Conservation (phyloP, 2,113 vertebrate species). For the Paralichthys olivaceus region DNA sequence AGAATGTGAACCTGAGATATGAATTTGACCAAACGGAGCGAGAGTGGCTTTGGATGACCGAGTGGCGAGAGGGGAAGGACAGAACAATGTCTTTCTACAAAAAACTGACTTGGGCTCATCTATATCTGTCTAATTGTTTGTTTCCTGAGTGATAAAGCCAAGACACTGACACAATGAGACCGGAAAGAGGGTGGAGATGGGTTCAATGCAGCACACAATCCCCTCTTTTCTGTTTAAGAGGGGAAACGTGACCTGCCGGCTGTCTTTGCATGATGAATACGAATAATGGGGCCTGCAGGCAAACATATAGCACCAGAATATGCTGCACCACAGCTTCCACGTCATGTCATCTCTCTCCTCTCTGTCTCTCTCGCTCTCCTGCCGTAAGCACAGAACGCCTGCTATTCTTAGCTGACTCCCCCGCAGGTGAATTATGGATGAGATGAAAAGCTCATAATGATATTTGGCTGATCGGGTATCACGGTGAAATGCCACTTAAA, state of each 20-base stretch:
- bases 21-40: conserved; percentile 27
- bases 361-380: conserved; percentile 10
- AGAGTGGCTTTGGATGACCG: background rate
- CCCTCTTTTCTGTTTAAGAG: conserved; percentile 35
- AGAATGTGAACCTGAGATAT: conserved; percentile 54
- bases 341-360: conserved; percentile 46
- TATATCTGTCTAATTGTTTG: conserved; percentile 64
- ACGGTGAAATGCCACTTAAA: conserved; percentile 74
- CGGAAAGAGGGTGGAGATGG: conserved; percentile 45
- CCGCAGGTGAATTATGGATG: conserved; percentile 80
- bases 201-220: conserved; percentile 16
- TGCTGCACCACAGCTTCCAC: conserved; percentile 13
- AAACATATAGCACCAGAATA: conserved; percentile 15
- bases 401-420: conserved; percentile 71
- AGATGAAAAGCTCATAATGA: conserved; percentile 73
- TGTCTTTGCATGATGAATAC: conserved; percentile 41
- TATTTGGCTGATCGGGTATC: conserved; percentile 79
- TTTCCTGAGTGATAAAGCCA: conserved; percentile 59
- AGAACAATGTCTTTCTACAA: conserved; percentile 69
- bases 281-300: conserved; percentile 35
- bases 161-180: conserved; percentile 61
- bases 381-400: conserved; percentile 30
- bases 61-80: conserved; percentile 55
- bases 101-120: conserved; percentile 46
- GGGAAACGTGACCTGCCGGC: conserved; percentile 53